Evolutionary conservation across 2,888 invertebrate genomes (phyloP).

Genomic region (Lamellibrachia satsuma): DNA sequence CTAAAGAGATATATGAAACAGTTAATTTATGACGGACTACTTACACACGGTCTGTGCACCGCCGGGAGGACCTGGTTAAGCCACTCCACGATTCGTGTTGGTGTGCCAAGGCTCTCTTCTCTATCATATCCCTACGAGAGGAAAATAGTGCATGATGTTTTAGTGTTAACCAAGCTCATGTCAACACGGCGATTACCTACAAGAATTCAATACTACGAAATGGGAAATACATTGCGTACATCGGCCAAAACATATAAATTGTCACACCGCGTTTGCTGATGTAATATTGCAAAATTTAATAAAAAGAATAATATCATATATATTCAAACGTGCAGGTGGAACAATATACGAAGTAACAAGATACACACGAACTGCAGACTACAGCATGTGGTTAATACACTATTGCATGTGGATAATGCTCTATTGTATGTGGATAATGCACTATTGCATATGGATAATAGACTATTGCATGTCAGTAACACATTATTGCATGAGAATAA

Average conservation of each 20-base stretch:
- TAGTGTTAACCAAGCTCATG: neutral
- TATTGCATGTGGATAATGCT: neutral
- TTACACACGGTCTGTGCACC: slow-evolving; percentile 50
- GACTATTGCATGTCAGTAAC: neutral
- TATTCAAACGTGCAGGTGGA: too few species aligned
- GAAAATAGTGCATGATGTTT: slow-evolving; percentile 28
- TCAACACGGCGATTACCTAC: neutral
- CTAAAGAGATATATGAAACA: neutral
- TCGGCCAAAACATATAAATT: too few species aligned
- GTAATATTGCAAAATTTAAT: too few species aligned
- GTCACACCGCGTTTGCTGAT: too few species aligned
- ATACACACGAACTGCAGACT: too few species aligned
- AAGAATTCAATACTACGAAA: neutral
- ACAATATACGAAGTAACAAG: too few species aligned
- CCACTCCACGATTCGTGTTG: slow-evolving; percentile 52
- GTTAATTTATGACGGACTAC: slow-evolving; percentile 33
- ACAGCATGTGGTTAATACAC: neutral
- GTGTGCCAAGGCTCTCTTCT: slow-evolving; percentile 56
- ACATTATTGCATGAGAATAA: neutral
- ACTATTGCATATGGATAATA: neutral
- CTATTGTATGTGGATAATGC: too few species aligned
- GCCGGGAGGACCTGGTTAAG: slow-evolving; percentile 48
- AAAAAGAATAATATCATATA: too few species aligned
- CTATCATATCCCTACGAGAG: slow-evolving; percentile 55
- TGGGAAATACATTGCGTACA: neutral